These are phyloP conservation scores for Cheirogaleus major DNA, from an alignment of 2,797 vertebrate genomes.

Conservation along the genomic window DNA sequence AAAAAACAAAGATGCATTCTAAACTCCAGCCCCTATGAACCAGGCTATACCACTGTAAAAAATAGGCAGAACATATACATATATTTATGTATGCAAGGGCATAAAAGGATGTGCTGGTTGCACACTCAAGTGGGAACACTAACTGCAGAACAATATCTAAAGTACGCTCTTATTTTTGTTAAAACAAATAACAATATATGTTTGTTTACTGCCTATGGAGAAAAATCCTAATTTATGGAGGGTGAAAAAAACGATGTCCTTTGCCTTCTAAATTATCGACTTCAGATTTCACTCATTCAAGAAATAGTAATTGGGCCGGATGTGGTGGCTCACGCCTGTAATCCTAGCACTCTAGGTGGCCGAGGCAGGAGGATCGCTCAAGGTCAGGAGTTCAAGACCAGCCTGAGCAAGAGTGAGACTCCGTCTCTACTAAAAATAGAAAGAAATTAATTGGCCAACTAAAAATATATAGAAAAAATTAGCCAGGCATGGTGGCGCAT, in stretches of 20 bases:
- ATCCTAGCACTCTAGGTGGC: no score
- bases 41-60: neutral
- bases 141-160: neutral
- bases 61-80: neutral
- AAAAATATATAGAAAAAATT: no score
- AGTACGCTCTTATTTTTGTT: neutral
- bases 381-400: no score
- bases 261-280: neutral
- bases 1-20: neutral
- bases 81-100: neutral
- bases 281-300: slow-evolving; percentile 35
- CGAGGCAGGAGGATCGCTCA: no score
- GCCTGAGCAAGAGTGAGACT: no score
- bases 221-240: slow-evolving; percentile 12
- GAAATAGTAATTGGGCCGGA: neutral
- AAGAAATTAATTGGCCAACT: no score
- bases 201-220: neutral
- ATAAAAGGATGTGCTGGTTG: neutral
- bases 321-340: no score
- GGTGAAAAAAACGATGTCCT: neutral
- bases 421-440: no score
- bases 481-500: no score
- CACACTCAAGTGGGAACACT: neutral
- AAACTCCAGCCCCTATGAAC: neutral
- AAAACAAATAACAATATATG: neutral